These are phyloP conservation scores for Cheirogaleus medius DNA, from an alignment of 2,113 vertebrate species.

Conservation along the genomic window DNA sequence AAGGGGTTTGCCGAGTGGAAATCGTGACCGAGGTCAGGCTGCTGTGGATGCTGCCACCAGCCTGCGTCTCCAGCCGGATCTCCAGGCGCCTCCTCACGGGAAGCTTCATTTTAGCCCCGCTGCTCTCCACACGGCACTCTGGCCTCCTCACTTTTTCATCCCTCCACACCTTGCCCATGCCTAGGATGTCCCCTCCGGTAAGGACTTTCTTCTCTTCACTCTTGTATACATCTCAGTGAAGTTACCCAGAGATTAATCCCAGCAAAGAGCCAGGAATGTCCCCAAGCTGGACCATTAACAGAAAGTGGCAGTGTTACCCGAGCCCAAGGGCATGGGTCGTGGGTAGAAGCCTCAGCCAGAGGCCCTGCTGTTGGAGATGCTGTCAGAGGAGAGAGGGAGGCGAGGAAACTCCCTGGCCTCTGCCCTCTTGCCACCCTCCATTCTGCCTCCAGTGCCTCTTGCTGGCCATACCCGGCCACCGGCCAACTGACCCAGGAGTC, in stretches of 20 bases:
- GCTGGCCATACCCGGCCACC: neutral
- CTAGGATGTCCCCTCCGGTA: neutral
- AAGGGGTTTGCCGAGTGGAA: neutral
- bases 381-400: neutral
- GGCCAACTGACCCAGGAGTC: neutral
- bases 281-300: neutral
- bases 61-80: rapidly evolving
- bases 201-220: neutral
- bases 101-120: neutral
- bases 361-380: neutral
- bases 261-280: neutral
- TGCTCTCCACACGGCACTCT: rapidly evolving
- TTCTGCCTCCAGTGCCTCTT: neutral
- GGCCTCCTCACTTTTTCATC: neutral
- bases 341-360: neutral
- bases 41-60: neutral
- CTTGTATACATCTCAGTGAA: neutral
- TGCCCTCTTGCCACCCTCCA: neutral
- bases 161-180: neutral
- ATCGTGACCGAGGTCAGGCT: neutral
- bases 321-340: neutral
- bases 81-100: rapidly evolving
- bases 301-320: neutral
- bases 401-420: neutral
- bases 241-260: neutral